Evolutionary conservation across 2,113 vertebrate species (phyloP).

Genomic region (Colius striatus): DNA sequence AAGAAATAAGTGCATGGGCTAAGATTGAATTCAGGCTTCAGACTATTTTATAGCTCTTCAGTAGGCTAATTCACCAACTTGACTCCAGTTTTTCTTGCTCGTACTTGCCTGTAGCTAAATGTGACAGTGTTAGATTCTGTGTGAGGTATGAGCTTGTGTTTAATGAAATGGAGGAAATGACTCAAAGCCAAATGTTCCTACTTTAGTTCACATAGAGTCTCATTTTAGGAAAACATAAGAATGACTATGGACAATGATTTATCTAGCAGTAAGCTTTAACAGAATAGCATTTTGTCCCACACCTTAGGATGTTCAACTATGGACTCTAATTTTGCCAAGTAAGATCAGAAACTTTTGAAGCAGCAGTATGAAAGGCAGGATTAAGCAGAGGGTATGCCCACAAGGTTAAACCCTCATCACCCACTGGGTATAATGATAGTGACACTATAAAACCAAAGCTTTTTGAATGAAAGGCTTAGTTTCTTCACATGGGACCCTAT

Average conservation of each 20-base stretch:
- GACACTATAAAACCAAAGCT: constrained; percentile 32
- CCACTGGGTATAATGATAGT: not conserved
- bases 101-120: constrained; percentile 50
- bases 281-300: not conserved
- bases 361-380: constrained; percentile 14
- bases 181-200: constrained; percentile 44
- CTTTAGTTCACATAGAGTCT: not conserved
- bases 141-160: constrained; percentile 41
- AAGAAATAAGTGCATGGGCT: not conserved
- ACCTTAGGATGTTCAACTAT: not conserved
- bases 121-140: constrained; percentile 30
- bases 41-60: constrained; percentile 15
- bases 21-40: constrained; percentile 28
- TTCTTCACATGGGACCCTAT: constrained; percentile 1
- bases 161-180: constrained; percentile 61
- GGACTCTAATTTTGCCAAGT: not conserved
- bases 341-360: not conserved
- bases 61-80: constrained; percentile 22
- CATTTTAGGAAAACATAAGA: constrained; percentile 31
- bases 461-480: constrained; percentile 32
- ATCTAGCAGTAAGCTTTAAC: not conserved
- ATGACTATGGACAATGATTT: constrained; percentile 28
- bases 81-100: constrained; percentile 26
- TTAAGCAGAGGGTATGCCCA: not conserved
- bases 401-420: constrained; percentile 30